These are phyloP conservation scores for Cranoglanis bouderius DNA, from an alignment of 2,113 vertebrate genomes.

Conservation along the genomic window DNA sequence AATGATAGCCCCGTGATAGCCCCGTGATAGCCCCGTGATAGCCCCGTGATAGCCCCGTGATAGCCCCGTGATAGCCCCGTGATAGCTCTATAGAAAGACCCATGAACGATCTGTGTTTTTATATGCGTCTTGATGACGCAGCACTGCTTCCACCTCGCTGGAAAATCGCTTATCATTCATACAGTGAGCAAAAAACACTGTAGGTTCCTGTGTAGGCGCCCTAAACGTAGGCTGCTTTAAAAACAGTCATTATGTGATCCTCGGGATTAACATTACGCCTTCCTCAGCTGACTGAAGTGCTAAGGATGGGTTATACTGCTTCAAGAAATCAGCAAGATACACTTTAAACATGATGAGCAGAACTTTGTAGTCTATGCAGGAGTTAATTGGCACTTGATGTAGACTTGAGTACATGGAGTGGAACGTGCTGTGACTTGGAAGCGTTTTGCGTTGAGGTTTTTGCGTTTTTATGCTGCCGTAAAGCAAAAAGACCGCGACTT, in stretches of 20 bases:
- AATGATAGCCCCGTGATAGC: not conserved
- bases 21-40: too few species aligned
- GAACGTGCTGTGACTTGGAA: too few species aligned
- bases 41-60: too few species aligned
- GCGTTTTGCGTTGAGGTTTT: too few species aligned
- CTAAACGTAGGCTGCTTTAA: not conserved
- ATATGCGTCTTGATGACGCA: too few species aligned
- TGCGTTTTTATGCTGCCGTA: too few species aligned
- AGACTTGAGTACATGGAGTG: too few species aligned
- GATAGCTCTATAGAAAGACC: not conserved
- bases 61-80: too few species aligned
- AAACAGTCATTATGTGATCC: not conserved
- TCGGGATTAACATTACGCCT: not conserved
- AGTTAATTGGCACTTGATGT: not conserved
- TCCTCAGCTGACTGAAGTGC: not conserved
- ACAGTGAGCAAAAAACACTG: not conserved
- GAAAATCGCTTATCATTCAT: too few species aligned
- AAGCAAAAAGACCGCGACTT: not conserved
- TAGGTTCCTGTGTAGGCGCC: not conserved
- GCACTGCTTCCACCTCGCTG: too few species aligned
- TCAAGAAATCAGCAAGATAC: not conserved
- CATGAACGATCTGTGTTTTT: not conserved
- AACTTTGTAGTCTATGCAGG: not conserved
- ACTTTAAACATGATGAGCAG: not conserved
- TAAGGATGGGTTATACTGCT: not conserved